phyloP scores from a whole-genome alignment of 2,797 vertebrate species.

The Pygocentrus nattereri region DNA sequence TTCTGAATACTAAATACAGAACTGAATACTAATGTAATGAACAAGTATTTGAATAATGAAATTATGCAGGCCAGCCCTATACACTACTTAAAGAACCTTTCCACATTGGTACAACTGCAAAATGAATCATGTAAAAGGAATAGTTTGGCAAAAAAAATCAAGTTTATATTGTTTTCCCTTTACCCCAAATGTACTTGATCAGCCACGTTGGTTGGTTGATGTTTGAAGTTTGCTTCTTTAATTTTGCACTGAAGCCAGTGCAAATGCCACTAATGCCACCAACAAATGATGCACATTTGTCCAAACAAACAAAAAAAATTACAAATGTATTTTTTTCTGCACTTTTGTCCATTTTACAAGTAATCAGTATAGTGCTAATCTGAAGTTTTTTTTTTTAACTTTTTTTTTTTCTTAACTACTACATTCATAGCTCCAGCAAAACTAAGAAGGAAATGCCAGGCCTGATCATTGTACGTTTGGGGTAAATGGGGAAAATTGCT shows the following conservation, averaged over 20 bases:
- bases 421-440: too few relatives aligned
- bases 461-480: not conserved
- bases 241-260: not conserved
- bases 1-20: too few relatives aligned
- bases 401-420: too few relatives aligned
- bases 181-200: not conserved
- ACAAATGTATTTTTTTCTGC: not conserved
- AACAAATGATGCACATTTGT: not conserved
- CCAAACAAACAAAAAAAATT: not conserved
- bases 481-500: not conserved
- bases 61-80: too few relatives aligned
- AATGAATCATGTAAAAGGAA: not conserved
- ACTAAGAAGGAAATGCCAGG: not conserved
- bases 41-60: too few relatives aligned
- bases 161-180: not conserved
- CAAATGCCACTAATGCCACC: not conserved
- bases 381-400: too few relatives aligned
- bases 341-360: not conserved
- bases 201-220: not conserved
- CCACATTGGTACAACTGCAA: not conserved
- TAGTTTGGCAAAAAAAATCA: not conserved
- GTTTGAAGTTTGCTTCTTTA: not conserved
- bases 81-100: not conserved
- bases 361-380: too few relatives aligned
- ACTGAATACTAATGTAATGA: too few relatives aligned